Percentiles rank a stretch among this genome's conserved stretches.
Conservation (phyloP, 2,888 invertebrate species). For the Orthosia cruda region DNA sequence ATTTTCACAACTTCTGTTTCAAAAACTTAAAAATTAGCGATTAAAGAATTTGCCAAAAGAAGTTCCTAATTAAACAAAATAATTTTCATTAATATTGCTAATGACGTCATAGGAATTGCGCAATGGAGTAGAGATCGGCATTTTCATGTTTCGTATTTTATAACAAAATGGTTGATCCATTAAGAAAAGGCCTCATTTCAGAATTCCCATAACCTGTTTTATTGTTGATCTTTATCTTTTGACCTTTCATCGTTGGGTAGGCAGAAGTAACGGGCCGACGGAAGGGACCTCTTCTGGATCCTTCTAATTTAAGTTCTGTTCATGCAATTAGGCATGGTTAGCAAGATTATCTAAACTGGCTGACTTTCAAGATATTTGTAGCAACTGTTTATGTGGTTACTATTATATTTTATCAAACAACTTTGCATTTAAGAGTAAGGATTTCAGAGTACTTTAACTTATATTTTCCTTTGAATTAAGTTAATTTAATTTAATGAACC, state of each 20-base stretch:
- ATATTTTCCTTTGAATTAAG: not conserved
- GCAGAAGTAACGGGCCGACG: conserved; percentile 37
- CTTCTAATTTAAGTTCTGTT: conserved; percentile 37
- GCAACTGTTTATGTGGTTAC: not conserved
- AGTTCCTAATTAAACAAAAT: conserved; percentile 44
- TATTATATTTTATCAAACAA: not conserved
- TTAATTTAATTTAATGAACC: not conserved
- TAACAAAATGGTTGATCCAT: conserved; percentile 48
- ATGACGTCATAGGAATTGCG: conserved; percentile 56
- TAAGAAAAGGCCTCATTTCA: conserved; percentile 35
- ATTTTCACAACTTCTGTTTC: not conserved
- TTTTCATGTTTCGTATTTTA: conserved; percentile 45
- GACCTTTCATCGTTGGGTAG: conserved; percentile 36
- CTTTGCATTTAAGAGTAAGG: not conserved
- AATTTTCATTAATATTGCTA: conserved; percentile 46
- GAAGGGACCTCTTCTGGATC: conserved; percentile 29
- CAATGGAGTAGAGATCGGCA: conserved; percentile 27
- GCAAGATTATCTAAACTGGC: conserved; percentile 1
- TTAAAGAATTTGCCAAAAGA: not conserved
- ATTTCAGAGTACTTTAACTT: not conserved
- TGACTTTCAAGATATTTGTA: not conserved
- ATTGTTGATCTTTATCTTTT: conserved; percentile 49
- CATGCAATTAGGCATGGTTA: not conserved
- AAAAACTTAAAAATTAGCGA: conserved; percentile 2
- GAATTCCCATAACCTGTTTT: conserved; percentile 46